Evolutionary conservation across 2,113 vertebrate species (phyloP).

Genomic region (Pogonocichla stellata): DNA sequence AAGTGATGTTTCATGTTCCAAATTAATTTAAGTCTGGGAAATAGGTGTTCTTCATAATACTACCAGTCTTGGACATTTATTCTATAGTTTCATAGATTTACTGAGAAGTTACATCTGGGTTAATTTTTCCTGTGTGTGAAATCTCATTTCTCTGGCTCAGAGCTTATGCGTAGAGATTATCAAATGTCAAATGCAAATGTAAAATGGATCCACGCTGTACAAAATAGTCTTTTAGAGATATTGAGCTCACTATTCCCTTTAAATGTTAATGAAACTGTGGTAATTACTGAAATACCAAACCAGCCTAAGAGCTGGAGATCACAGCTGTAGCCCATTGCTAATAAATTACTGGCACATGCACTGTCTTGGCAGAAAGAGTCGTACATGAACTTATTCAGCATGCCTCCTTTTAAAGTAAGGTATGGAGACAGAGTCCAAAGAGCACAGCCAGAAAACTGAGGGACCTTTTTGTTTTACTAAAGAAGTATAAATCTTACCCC

Average conservation of each 20-base stretch:
- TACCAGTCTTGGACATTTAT: constrained; percentile 33
- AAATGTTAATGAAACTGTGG: constrained; percentile 83
- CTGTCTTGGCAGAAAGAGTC: constrained; percentile 61
- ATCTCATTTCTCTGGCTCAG: constrained; percentile 66
- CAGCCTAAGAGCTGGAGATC: constrained; percentile 71
- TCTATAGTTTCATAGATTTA: constrained; percentile 49
- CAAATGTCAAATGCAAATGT: constrained; percentile 83
- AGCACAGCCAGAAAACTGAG: constrained; percentile 20
- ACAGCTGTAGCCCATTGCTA: constrained; percentile 77
- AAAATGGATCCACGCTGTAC: constrained; percentile 67
- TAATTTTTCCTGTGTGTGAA: constrained; percentile 71
- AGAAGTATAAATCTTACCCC: not conserved
- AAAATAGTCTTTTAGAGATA: constrained; percentile 74
- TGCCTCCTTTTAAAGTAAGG: constrained; percentile 44
- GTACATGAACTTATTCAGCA: constrained; percentile 59
- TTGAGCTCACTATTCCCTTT: constrained; percentile 75
- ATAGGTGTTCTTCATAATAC: constrained; percentile 40
- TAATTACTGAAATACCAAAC: constrained; percentile 82
- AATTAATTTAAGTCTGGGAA: not conserved
- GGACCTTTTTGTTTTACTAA: not conserved
- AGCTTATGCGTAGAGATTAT: constrained; percentile 73
- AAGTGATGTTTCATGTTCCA: constrained; percentile 22
- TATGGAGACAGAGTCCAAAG: constrained; percentile 16
- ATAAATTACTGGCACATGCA: constrained; percentile 70
- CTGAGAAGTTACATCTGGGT: constrained; percentile 52